Evolutionary conservation across 2,797 vertebrate genomes (phyloP), one percentile per base, ranked within the genome.

Genomic region (Sebastolobus alascanus): DNA sequence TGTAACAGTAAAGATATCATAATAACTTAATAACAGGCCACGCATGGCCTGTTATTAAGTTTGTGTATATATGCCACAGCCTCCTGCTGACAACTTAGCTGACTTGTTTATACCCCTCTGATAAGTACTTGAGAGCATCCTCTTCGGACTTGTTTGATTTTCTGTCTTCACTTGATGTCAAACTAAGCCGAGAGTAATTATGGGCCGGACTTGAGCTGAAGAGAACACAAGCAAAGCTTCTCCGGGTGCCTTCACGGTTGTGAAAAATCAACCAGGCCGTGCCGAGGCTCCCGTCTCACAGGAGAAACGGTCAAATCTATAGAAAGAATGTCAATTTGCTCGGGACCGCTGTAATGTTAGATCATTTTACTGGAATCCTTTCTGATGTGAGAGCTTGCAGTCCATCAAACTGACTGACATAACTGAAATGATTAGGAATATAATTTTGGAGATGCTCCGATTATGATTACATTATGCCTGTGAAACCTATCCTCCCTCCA

Each of bases 91-190:
- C 29, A 72, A 16, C 4, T 13, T 5, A 11, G 5, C 58, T 59
- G 22, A 71, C 55, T 27, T 66, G 29, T 56, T 12, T 59, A 50
- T 22, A 8, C 6, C 33, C 31, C 68, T 77, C 16, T 25, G 52
- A 54, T 54, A 37, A 33, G 54, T 55, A 50, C 60, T 46, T 60
- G 27, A 71, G 25, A 54, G 43, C 35, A 46, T 80, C 65, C 40
- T 63, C 56, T 38, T 68, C n/a, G 13, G 18, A 68, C 63, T 52
- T 56, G 31, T 64, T 70, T 75, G 66, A 60, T 70, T 70, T 67
- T 64, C 59, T 54, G 50, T 56, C 56, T 38, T 58, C 31, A 31
- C 22, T 66, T 55, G 20, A 54, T 60, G 66, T 79, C 70, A 60
- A n/a, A 43, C 55, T 59, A 50, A 72, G 43, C 20, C 6, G 4